Evolutionary conservation across 2,113 vertebrate genomes (phyloP).

Genomic region (Strix uralensis): DNA sequence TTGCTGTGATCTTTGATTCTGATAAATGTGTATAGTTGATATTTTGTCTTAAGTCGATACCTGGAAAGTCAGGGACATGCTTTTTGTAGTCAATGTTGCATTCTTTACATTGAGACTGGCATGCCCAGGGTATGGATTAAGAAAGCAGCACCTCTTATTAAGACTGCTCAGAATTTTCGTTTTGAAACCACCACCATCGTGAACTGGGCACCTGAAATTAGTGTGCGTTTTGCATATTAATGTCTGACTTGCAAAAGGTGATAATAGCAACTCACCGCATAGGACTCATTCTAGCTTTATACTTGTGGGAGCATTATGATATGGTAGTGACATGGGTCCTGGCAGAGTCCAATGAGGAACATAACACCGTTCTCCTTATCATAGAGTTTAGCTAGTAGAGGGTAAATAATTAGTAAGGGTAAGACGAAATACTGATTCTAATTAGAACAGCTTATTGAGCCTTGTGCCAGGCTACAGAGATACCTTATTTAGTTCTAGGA

Average conservation of each 20-base stretch:
- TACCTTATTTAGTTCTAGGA: background rate
- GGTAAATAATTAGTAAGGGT: background rate
- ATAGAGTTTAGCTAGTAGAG: background rate
- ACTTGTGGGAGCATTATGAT: background rate
- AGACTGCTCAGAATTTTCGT: background rate
- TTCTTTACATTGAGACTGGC: background rate
- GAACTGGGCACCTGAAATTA: background rate
- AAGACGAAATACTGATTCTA: background rate
- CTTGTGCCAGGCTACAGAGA: background rate
- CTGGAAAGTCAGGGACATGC: background rate
- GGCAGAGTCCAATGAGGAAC: background rate
- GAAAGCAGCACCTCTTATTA: background rate
- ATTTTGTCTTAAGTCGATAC: background rate
- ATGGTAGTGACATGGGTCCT: background rate
- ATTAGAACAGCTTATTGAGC: accelerated
- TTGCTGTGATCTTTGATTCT: background rate
- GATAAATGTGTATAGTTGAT: background rate
- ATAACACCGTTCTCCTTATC: too few relatives aligned
- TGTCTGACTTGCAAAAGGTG: background rate
- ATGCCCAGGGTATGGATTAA: background rate
- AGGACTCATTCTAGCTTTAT: background rate
- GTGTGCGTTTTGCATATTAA: background rate
- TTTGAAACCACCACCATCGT: background rate
- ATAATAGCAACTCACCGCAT: background rate
- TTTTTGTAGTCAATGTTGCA: background rate